Evolutionary conservation across 2,113 vertebrate species (phyloP).

Genomic region (Serilophus lunatus): DNA sequence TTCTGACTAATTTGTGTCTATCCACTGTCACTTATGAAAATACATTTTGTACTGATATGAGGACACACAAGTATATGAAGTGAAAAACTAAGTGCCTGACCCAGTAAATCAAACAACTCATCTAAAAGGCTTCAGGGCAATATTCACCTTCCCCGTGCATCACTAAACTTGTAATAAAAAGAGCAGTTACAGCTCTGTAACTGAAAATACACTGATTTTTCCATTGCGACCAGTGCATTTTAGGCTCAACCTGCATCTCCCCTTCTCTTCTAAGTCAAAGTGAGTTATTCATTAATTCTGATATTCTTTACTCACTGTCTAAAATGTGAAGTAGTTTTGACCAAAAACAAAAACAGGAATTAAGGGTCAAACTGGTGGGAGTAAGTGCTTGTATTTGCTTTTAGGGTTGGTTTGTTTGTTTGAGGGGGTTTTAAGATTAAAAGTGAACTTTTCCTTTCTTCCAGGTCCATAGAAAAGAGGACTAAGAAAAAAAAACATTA

Average conservation of each 20-base stretch:
- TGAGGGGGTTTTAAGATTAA: background rate
- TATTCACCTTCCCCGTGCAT: background rate
- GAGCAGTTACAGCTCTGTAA: background rate
- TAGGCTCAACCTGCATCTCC: background rate
- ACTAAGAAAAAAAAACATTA: background rate
- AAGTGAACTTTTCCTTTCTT: constrained; percentile 41
- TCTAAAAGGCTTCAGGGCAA: background rate
- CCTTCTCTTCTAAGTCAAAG: constrained; percentile 41
- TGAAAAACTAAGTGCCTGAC: background rate
- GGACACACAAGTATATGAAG: background rate
- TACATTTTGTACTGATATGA: background rate
- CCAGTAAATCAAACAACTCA: background rate
- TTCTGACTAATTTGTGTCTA: background rate
- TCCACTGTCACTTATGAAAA: background rate
- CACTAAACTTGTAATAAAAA: background rate
- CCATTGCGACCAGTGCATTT: background rate
- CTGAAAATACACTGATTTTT: constrained; percentile 7
- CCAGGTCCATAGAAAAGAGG: background rate
- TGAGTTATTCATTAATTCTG: constrained; percentile 80
- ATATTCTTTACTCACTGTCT: constrained; percentile 63
- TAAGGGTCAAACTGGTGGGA: constrained; percentile 41
- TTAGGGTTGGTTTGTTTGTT: background rate
- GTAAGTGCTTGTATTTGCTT: background rate
- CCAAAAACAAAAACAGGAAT: constrained; percentile 69
- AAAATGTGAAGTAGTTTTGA: constrained; percentile 71